Evolutionary conservation across 2,888 invertebrate genomes (phyloP).

Genomic region (Heterodera filipjevi): DNA sequence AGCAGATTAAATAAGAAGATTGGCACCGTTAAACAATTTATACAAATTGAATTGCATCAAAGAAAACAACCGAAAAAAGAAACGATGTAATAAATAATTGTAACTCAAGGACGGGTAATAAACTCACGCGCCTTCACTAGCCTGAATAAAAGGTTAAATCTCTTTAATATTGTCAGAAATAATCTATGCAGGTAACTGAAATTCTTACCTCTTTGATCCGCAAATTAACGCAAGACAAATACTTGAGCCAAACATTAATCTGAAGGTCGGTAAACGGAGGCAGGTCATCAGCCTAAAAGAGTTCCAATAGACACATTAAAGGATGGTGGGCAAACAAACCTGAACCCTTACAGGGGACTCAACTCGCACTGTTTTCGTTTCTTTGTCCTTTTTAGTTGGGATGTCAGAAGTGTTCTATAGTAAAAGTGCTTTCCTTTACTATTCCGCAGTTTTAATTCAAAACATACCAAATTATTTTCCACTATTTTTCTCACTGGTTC

Average conservation of each 20-base stretch:
- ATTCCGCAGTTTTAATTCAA: background rate
- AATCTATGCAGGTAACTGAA: too few relatives aligned
- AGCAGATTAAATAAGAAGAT: too few relatives aligned
- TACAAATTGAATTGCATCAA: constrained; percentile 7
- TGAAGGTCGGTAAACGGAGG: background rate
- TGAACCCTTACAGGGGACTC: too few relatives aligned
- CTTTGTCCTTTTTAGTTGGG: background rate
- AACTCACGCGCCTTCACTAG: background rate
- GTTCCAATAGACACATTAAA: too few relatives aligned
- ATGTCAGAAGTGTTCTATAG: too few relatives aligned
- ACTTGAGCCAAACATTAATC: background rate
- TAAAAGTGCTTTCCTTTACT: background rate
- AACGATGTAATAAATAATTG: background rate
- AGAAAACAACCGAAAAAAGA: background rate
- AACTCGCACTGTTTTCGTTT: background rate
- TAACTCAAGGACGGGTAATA: too few relatives aligned
- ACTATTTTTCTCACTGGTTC: background rate
- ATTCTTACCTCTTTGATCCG: constrained; percentile 4
- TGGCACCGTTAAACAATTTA: background rate
- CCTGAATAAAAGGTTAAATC: background rate
- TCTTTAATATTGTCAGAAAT: background rate
- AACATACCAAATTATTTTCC: background rate
- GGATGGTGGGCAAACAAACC: too few relatives aligned
- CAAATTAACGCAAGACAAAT: constrained; percentile 1
- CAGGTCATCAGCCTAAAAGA: background rate